A percentile compares a stretch with the other conserved stretches of the same genome.
These are phyloP conservation scores for Falcaria lacertinaria DNA, from an alignment of 2,888 invertebrate genomes.

Conservation along the genomic window DNA sequence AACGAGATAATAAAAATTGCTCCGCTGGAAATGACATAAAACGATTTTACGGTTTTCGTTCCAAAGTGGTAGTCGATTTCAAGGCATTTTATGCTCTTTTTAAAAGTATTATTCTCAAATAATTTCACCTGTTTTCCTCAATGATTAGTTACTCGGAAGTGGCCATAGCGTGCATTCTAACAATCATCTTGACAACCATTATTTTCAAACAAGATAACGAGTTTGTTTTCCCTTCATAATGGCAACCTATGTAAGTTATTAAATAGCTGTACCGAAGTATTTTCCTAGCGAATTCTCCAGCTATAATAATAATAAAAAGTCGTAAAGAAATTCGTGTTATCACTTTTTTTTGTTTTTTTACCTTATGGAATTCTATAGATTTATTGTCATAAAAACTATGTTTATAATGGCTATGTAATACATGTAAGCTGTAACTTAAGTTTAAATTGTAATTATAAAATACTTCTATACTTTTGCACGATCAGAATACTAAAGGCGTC, in stretches of 20 bases:
- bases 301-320: too few relatives aligned
- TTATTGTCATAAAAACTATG: too few relatives aligned
- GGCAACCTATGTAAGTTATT: slow-evolving; percentile 14
- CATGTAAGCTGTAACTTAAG: too few relatives aligned
- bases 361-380: too few relatives aligned
- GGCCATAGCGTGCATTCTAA: slow-evolving; percentile 20
- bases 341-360: too few relatives aligned
- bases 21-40: too few relatives aligned
- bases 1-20: too few relatives aligned
- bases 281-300: slow-evolving; percentile 10
- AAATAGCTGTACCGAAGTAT: slow-evolving; percentile 9
- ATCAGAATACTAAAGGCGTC: too few relatives aligned
- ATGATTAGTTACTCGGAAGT: slow-evolving; percentile 7
- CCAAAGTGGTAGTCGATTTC: background rate
- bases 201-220: slow-evolving; percentile 24
- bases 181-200: slow-evolving; percentile 30
- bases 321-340: too few relatives aligned
- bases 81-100: background rate
- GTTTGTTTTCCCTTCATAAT: slow-evolving; percentile 25
- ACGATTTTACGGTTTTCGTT: background rate
- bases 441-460: too few relatives aligned
- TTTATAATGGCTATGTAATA: too few relatives aligned
- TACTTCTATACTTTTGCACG: too few relatives aligned
- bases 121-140: background rate
- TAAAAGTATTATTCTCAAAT: background rate